phyloP scores from a whole-genome alignment of 1,140 invertebrate species.

The Scaptomyza montana region DNA sequence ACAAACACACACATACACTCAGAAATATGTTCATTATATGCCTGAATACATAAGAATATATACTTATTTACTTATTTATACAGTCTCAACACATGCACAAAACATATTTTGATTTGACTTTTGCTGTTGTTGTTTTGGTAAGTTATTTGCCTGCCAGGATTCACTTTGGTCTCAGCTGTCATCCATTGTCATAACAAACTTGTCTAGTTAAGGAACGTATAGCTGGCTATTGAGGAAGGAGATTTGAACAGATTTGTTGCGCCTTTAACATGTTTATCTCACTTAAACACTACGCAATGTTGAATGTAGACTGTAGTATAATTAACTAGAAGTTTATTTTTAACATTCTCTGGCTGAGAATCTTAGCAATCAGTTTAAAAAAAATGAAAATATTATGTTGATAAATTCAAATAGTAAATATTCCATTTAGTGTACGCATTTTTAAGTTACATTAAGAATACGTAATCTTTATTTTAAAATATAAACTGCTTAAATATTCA shows the following conservation, averaged over 20 bases:
- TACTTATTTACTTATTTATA: conserved; percentile 32
- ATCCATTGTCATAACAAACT: neutral
- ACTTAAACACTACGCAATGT: conserved; percentile 8
- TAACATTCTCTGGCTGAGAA: no score
- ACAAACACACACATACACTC: conserved; percentile 35
- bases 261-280: conserved; percentile 24
- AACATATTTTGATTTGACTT: conserved; percentile 8
- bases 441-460: no score
- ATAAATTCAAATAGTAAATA: no score
- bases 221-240: conserved; percentile 5
- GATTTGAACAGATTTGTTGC: conserved; percentile 31
- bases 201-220: neutral
- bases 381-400: no score
- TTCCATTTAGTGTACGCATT: no score
- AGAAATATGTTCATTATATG: conserved; percentile 4
- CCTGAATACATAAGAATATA: conserved; percentile 1
- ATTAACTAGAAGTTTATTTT: no score
- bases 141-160: conserved; percentile 1
- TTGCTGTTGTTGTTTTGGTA: neutral
- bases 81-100: neutral
- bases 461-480: no score
- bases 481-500: no score
- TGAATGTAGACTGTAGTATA: no score
- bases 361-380: no score
- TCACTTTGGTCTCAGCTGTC: neutral